Base-by-base conservation (phyloP, 2,797 vertebrate genomes). In the Enteromius argenteus region DNA sequence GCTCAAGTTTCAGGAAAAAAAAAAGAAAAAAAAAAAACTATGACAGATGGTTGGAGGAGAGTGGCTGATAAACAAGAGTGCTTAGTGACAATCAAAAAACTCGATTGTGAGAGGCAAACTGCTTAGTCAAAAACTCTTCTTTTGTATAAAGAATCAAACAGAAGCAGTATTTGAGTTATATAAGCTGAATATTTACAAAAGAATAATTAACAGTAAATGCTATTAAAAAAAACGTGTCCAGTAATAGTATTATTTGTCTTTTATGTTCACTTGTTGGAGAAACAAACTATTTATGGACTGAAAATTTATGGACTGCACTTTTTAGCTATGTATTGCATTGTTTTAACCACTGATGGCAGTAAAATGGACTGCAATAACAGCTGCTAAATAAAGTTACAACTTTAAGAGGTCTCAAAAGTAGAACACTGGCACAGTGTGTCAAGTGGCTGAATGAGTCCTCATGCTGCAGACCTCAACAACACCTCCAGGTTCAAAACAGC, bases 401-500 rank as follows among this genome's bases (percentile, higher is more conserved):
- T 35, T 30, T 9, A 1, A 62, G 2, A 69, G 32, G 30, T 51
- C 21, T 81, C 15, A 46, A 37, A 58, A 58, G 67, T 21, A 71
- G 37, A 60, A 13, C 21, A 44, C 27, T 46, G 79, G 37, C 30
- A 35, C 69, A 49, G 19, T 58, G 49, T 58, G 27, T 76, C 72
- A 77, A 84, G 64, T 56, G 37, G 49, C 37, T 56, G 30, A 42
- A 75, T 35, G 23, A 68, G 77, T 32, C 67, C 58, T 53, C 32
- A n/a, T 30, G 68, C 35, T 66, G 13, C 23, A 58, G 39, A 58
- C 15, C 64, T 39, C 11, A 35, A 42, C 78, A 79, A 23, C 39
- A 74, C 71, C 56, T 81, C 44, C 39, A 81, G 51, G 75, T 81
- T 76, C 66, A 74, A 53, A 49, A 67, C 62, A 21, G 11, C 79